phyloP scores from a whole-genome alignment of 2,888 invertebrate species.

The Euclidia mi region DNA sequence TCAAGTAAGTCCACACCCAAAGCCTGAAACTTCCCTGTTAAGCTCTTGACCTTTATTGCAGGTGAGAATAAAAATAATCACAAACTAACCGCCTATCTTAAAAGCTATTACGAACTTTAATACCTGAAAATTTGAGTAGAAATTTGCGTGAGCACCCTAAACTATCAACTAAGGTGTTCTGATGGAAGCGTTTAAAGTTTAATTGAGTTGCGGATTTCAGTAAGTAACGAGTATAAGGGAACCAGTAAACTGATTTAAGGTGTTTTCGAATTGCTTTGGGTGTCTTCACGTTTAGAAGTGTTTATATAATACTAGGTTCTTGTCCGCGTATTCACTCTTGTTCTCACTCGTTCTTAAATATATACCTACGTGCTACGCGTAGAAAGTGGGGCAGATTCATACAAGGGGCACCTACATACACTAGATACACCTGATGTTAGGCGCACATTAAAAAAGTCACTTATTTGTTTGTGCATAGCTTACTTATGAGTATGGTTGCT shows the following conservation, averaged over 20 bases:
- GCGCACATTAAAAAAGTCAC: too few relatives aligned
- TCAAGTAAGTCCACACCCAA: constrained; percentile 31
- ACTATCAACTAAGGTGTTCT: constrained; percentile 70
- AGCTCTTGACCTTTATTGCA: constrained; percentile 44
- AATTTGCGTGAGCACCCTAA: constrained; percentile 30
- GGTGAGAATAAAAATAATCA: constrained; percentile 38
- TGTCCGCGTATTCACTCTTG: too few relatives aligned
- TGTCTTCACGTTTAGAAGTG: too few relatives aligned
- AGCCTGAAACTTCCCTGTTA: constrained; percentile 38
- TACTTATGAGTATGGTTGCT: too few relatives aligned
- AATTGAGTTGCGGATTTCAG: constrained; percentile 83
- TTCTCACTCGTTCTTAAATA: too few relatives aligned
- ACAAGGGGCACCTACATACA: too few relatives aligned
- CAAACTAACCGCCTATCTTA: constrained; percentile 7
- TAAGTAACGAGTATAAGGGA: constrained; percentile 74
- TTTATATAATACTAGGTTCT: too few relatives aligned
- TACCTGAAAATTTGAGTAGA: fast-evolving
- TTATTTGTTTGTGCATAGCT: too few relatives aligned
- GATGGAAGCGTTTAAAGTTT: constrained; percentile 81
- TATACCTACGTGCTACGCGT: too few relatives aligned
- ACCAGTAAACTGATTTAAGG: constrained; percentile 71
- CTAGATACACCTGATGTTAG: too few relatives aligned
- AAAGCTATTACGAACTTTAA: constrained; percentile 14
- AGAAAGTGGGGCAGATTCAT: too few relatives aligned
- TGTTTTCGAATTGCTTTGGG: constrained; percentile 57